Percentiles rank a stretch among this genome's conserved stretches.
phyloP scores from a whole-genome alignment of 1,140 invertebrate species.

The Dendroctonus ponderosae region DNA sequence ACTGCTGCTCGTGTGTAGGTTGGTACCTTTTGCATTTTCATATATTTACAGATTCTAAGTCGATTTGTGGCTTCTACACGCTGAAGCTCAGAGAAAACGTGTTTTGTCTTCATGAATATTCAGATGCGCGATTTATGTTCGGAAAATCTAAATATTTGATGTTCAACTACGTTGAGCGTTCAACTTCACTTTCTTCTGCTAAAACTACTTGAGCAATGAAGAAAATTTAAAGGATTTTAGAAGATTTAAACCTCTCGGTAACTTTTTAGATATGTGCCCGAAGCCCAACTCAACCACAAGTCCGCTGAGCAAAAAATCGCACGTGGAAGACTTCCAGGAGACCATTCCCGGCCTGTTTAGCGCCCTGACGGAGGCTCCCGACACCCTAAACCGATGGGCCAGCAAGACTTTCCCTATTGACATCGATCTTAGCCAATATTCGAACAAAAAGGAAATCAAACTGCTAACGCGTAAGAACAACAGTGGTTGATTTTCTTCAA shows the following conservation, averaged over 20 bases:
- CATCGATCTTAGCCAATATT: constrained; percentile 53
- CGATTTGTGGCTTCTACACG: neutral
- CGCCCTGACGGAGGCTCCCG: constrained; percentile 76
- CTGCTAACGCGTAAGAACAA: constrained; percentile 65
- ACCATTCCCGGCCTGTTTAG: constrained; percentile 80
- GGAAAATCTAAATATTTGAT: no score
- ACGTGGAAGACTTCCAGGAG: constrained; percentile 82
- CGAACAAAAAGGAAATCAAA: constrained; percentile 65
- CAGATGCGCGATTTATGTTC: no score
- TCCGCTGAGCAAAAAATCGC: constrained; percentile 70
- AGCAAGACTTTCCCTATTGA: constrained; percentile 78
- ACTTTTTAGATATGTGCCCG: constrained; percentile 76
- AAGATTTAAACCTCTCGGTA: no score
- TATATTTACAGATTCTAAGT: neutral
- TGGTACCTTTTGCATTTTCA: constrained; percentile 3
- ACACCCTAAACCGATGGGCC: constrained; percentile 70
- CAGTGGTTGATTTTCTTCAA: no score
- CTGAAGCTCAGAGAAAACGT: no score
- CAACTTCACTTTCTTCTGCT: no score
- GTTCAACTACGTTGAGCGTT: no score
- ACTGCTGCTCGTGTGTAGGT: constrained; percentile 92
- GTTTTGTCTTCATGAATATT: no score
- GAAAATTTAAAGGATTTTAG: no score
- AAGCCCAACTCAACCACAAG: constrained; percentile 73
- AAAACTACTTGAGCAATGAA: no score